Evolutionary conservation across 2,888 invertebrate genomes (phyloP).

Genomic region (Ganaspis brasiliensis): DNA sequence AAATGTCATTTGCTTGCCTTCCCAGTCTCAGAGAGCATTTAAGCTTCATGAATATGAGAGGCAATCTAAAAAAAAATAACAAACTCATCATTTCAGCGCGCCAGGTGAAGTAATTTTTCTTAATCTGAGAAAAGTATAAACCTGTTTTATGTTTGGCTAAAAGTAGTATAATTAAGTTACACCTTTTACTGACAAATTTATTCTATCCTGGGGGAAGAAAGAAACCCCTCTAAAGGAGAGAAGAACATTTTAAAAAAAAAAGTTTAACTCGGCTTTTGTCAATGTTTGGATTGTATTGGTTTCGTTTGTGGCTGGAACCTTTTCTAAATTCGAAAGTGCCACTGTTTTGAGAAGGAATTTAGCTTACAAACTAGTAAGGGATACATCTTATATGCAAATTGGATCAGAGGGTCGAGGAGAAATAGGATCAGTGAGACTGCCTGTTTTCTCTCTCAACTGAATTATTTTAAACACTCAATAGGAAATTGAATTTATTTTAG

Average conservation of each 20-base stretch:
- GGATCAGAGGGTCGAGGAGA: conserved; percentile 2
- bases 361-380: neutral
- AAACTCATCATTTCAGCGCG: neutral
- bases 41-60: conserved; percentile 23
- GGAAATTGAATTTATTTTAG: conserved; percentile 6
- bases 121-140: neutral
- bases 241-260: neutral
- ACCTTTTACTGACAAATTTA: neutral
- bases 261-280: neutral
- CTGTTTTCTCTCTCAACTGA: conserved; percentile 8
- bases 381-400: conserved; percentile 17
- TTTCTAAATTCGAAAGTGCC: neutral
- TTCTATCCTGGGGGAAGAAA: too few species aligned
- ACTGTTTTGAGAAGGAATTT: neutral
- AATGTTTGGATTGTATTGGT: neutral
- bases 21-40: neutral
- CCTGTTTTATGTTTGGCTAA: neutral
- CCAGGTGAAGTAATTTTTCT: neutral
- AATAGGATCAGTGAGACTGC: neutral
- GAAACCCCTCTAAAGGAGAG: too few species aligned
- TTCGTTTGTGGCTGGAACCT: neutral
- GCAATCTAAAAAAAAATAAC: conserved; percentile 27
- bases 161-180: neutral
- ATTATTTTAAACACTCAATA: conserved; percentile 9
- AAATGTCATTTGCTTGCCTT: neutral